Evolutionary conservation across 2,797 vertebrate genomes (phyloP).

Genomic region (Oophaga sylvatica): DNA sequence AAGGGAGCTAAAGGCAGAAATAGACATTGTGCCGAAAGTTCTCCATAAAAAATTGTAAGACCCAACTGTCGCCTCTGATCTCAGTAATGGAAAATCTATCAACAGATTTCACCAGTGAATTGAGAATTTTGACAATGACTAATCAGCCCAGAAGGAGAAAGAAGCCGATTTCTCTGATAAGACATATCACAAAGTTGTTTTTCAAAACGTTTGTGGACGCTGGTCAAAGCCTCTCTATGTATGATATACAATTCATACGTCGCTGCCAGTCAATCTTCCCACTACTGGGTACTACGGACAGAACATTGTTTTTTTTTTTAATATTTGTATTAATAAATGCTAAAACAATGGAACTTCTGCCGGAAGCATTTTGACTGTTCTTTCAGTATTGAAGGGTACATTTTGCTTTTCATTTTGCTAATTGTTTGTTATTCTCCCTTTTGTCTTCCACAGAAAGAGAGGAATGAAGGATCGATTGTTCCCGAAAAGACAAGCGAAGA

Average conservation of each 20-base stretch:
- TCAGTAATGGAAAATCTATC: too few species aligned
- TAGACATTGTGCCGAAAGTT: too few species aligned
- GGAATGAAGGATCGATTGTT: conserved; percentile 82
- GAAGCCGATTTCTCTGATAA: too few species aligned
- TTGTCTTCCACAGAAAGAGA: conserved; percentile 71
- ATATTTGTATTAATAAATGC: conserved; percentile 13
- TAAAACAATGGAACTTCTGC: conserved; percentile 25
- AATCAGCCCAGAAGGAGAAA: too few species aligned
- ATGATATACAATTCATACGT: background rate
- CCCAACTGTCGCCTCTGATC: too few species aligned
- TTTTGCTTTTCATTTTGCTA: conserved; percentile 50
- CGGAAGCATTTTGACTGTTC: conserved; percentile 8
- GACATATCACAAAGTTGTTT: too few species aligned
- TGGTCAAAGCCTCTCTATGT: background rate
- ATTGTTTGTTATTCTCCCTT: conserved; percentile 61
- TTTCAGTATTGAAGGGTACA: conserved; percentile 25
- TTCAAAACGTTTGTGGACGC: too few species aligned
- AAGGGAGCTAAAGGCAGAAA: too few species aligned
- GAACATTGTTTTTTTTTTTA: background rate
- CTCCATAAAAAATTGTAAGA: too few species aligned
- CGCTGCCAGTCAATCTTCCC: background rate
- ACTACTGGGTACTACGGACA: background rate
- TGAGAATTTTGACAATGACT: too few species aligned
- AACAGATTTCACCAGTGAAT: too few species aligned
- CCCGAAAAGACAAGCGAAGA: conserved; percentile 75